Percentiles rank a stretch among this genome's conserved stretches.
phyloP scores from a whole-genome alignment of 2,113 vertebrate species.

The Gorsachius goisagi region DNA sequence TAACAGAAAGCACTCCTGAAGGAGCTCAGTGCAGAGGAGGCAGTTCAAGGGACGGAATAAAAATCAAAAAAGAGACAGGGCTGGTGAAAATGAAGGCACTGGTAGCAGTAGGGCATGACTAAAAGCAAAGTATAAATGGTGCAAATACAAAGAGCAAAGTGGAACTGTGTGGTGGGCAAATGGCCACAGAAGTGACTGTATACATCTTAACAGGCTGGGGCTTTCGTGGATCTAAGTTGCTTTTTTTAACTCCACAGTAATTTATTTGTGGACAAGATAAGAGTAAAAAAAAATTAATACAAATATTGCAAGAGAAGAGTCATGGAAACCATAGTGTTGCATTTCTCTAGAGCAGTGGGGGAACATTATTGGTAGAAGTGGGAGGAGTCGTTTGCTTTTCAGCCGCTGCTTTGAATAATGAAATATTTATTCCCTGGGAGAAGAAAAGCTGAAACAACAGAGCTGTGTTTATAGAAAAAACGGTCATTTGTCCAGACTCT shows the following conservation, averaged over 20 bases:
- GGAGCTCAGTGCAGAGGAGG: background rate
- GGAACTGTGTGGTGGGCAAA: background rate
- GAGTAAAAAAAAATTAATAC: background rate
- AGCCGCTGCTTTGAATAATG: constrained; percentile 68
- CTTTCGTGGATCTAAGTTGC: background rate
- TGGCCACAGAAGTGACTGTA: background rate
- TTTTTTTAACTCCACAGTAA: background rate
- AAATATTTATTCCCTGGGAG: constrained; percentile 68
- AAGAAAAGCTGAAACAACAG: constrained; percentile 27
- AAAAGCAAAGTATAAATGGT: background rate
- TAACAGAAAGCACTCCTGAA: background rate
- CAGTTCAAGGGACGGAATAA: background rate
- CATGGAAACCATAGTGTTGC: background rate
- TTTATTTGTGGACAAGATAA: background rate
- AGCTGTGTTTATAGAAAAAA: constrained; percentile 76
- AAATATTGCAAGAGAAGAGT: background rate
- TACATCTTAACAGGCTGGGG: fast-evolving
- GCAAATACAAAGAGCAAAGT: background rate
- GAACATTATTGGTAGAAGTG: background rate
- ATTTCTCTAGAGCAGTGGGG: background rate
- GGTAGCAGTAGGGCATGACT: background rate
- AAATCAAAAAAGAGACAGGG: background rate
- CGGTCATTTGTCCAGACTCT: constrained; percentile 73
- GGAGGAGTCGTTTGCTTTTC: constrained; percentile 41
- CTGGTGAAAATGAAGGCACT: background rate